A percentile compares a stretch with the other conserved stretches of the same genome.
Evolutionary conservation across 2,888 invertebrate species (phyloP).

Genomic region (Meandrusa payeni): DNA sequence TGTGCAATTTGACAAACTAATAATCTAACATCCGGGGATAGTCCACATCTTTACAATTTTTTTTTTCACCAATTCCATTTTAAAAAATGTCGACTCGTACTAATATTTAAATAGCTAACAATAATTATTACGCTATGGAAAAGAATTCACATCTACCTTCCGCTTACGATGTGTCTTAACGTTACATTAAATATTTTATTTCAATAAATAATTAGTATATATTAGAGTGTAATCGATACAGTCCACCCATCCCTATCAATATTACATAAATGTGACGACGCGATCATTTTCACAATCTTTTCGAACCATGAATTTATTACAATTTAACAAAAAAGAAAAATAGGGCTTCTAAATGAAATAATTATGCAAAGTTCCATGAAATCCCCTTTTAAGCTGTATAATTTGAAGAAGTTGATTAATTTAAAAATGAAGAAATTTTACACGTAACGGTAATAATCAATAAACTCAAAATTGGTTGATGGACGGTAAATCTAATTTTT

Average conservation of each 20-base stretch:
- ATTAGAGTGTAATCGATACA: slow-evolving; percentile 51
- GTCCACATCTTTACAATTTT: slow-evolving; percentile 13
- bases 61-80: background rate
- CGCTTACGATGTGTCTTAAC: slow-evolving; percentile 43
- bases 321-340: no score
- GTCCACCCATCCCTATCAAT: slow-evolving; percentile 26
- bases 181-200: slow-evolving; percentile 61
- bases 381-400: no score
- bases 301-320: background rate
- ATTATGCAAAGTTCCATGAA: no score
- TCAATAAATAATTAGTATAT: slow-evolving; percentile 79
- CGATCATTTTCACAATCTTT: background rate
- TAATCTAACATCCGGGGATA: slow-evolving; percentile 13
- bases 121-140: slow-evolving; percentile 64
- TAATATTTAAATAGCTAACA: slow-evolving; percentile 29
- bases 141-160: slow-evolving; percentile 57
- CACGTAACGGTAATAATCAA: no score
- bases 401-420: no score
- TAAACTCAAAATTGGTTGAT: no score
- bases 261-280: background rate
- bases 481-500: no score
- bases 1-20: slow-evolving; percentile 16
- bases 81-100: no score
- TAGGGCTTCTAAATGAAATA: no score
- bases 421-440: no score